These are phyloP conservation scores for Sternarchorhynchus goeldii DNA, from an alignment of 2,797 vertebrate genomes.

Conservation along the genomic window DNA sequence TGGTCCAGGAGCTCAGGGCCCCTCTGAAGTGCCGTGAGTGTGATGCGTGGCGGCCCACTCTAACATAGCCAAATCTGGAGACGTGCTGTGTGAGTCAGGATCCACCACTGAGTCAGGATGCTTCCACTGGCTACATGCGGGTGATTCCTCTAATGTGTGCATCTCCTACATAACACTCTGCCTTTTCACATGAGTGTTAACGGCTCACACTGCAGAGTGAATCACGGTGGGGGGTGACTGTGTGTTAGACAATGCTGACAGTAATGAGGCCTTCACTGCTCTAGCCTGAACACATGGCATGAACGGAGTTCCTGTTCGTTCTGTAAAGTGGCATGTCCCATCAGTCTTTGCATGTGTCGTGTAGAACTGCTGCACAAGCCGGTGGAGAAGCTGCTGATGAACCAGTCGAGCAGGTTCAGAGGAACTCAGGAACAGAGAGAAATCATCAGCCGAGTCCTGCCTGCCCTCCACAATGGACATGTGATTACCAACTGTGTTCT, in stretches of 20 bases:
- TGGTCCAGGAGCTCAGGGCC: background rate
- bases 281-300: background rate
- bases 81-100: slow-evolving; percentile 38
- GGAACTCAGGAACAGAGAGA: slow-evolving; percentile 80
- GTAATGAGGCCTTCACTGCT: too few relatives aligned
- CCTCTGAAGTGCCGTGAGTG: background rate
- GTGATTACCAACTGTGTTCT: slow-evolving; percentile 46
- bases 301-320: background rate
- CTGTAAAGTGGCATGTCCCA: background rate
- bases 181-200: slow-evolving; percentile 7
- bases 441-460: slow-evolving; percentile 73
- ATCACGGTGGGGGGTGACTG: background rate
- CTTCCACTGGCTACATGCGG: slow-evolving; percentile 11
- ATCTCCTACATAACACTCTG: slow-evolving; percentile 27
- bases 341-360: background rate
- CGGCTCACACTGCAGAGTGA: slow-evolving; percentile 19
- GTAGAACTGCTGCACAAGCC: slow-evolving; percentile 75
- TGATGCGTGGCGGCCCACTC: background rate
- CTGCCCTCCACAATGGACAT: slow-evolving; percentile 79
- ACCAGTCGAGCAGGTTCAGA: slow-evolving; percentile 75
- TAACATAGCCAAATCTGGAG: slow-evolving; percentile 7
- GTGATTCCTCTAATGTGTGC: slow-evolving; percentile 33
- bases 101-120: background rate
- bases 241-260: background rate
- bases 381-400: slow-evolving; percentile 82